Percentiles rank a stretch among this genome's conserved stretches.
These are phyloP conservation scores for Parus major DNA, from an alignment of 2,113 vertebrate species.

Conservation along the genomic window DNA sequence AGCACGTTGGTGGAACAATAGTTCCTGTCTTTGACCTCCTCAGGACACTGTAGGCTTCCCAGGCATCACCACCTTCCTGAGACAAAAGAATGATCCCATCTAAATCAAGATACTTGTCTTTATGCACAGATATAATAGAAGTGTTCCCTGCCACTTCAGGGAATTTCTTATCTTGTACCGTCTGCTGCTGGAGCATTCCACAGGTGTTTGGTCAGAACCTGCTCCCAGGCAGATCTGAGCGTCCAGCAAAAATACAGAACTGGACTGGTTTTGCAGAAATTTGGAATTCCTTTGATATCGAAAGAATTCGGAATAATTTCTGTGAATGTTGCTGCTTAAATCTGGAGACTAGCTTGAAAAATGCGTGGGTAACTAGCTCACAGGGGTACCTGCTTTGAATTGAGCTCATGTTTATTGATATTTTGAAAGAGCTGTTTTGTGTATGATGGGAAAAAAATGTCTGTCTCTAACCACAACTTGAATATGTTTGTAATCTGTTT, in stretches of 20 bases:
- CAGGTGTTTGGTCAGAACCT: conserved; percentile 25
- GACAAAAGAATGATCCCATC: background rate
- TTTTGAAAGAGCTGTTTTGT: background rate
- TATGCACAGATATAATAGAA: background rate
- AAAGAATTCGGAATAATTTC: background rate
- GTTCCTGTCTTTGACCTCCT: background rate
- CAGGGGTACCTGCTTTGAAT: background rate
- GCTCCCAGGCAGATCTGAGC: background rate
- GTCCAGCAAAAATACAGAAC: background rate
- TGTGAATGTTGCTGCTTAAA: background rate
- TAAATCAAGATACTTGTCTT: background rate
- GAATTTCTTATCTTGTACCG: background rate
- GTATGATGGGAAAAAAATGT: background rate
- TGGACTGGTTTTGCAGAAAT: background rate
- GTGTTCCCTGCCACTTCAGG: background rate
- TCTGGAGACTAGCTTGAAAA: background rate
- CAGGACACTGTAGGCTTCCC: background rate
- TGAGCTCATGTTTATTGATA: background rate
- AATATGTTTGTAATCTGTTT: background rate
- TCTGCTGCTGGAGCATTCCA: conserved; percentile 14
- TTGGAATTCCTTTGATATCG: background rate
- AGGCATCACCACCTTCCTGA: background rate
- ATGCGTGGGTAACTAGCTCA: background rate
- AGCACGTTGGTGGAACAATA: background rate
- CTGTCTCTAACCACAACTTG: background rate